These are phyloP conservation scores for Idaea aversata DNA, from an alignment of 2,888 invertebrate species.

Conservation along the genomic window DNA sequence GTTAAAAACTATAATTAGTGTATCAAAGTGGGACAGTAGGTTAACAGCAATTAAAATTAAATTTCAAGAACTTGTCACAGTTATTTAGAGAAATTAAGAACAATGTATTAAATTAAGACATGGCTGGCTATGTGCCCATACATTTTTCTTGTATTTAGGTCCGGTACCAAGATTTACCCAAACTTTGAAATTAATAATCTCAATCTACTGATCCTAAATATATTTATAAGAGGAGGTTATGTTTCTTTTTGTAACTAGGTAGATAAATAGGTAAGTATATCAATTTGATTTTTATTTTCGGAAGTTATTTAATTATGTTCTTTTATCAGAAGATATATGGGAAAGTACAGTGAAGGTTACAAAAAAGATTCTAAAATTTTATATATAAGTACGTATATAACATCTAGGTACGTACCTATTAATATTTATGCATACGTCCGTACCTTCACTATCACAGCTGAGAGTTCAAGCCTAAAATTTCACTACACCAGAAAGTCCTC, in stretches of 20 bases:
- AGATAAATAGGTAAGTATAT: background rate
- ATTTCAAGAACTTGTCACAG: background rate
- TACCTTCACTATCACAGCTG: slow-evolving; percentile 49
- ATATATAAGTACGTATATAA: background rate
- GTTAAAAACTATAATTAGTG: background rate
- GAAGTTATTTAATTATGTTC: background rate
- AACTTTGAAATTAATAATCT: no score
- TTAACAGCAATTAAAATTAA: background rate
- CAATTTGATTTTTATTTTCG: background rate
- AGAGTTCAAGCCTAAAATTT: slow-evolving; percentile 48
- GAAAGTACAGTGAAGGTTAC: background rate
- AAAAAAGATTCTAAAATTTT: background rate
- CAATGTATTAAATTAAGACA: no score
- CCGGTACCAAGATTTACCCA: no score
- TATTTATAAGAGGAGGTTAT: background rate
- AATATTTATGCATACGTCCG: slow-evolving; percentile 38
- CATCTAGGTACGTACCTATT: slow-evolving; percentile 28
- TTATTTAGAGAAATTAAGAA: background rate
- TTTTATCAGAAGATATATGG: background rate
- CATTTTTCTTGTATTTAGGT: no score
- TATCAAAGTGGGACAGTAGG: background rate
- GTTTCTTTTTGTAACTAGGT: background rate
- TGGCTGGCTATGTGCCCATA: no score
- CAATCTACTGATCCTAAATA: background rate
- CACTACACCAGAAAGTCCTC: slow-evolving; percentile 39